Percentiles rank a stretch among this genome's conserved stretches.
Conservation (phyloP, 92 coral and sea anemone species). For the Epizoanthus illoricatus region DNA sequence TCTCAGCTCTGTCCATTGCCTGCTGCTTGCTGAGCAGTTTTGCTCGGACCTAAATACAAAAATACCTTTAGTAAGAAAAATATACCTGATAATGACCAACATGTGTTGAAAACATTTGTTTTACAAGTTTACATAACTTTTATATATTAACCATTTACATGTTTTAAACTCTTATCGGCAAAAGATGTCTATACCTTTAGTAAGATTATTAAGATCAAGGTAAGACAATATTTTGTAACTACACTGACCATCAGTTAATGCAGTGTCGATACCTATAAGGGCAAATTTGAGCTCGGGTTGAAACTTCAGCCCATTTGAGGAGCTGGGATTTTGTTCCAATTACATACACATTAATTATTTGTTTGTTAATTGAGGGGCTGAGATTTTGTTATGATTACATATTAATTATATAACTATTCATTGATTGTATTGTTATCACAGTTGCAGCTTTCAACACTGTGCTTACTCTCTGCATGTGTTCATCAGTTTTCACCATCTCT, state of each 20-base stretch:
- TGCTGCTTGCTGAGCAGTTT: conserved; percentile 78
- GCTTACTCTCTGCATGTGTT: conserved; percentile 95
- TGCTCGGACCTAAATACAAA: conserved; percentile 69
- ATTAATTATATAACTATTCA: neutral
- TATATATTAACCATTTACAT: too few species aligned
- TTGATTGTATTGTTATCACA: neutral
- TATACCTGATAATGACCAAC: too few species aligned
- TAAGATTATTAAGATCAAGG: neutral
- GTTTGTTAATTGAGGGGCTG: too few species aligned
- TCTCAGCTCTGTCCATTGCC: conserved; percentile 89
- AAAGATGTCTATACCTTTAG: neutral
- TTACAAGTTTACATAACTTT: too few species aligned
- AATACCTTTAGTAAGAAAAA: neutral
- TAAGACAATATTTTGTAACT: too few species aligned
- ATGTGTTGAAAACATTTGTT: too few species aligned
- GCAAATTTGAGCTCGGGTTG: too few species aligned
- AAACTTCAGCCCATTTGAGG: too few species aligned
- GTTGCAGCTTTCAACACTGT: neutral
- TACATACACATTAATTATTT: too few species aligned
- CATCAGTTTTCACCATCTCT: conserved; percentile 98
- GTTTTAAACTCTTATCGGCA: too few species aligned
- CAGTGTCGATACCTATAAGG: neutral
- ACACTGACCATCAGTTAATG: neutral
- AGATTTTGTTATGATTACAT: too few species aligned
- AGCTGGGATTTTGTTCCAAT: too few species aligned